A percentile compares a stretch with the other conserved stretches of the same genome.
Evolutionary conservation across 2,113 vertebrate species (phyloP).

Genomic region (Atrichornis clamosus): DNA sequence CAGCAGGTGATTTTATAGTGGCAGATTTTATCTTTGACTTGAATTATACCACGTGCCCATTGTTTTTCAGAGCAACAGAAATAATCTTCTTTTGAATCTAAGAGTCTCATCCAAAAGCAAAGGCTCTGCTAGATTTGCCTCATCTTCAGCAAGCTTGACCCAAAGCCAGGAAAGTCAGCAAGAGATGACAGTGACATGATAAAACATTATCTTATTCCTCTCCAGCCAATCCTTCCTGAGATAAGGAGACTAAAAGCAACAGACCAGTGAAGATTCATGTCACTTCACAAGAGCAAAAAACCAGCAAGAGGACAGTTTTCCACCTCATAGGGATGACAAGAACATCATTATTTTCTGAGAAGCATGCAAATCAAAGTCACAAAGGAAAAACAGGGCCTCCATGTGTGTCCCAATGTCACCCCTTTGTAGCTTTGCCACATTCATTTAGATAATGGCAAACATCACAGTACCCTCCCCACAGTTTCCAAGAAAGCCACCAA

Average conservation of each 20-base stretch:
- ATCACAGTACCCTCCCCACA: not conserved
- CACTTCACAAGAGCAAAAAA: not conserved
- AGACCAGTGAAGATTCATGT: not conserved
- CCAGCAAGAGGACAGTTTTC: not conserved
- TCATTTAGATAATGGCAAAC: not conserved
- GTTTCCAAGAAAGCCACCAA: not conserved
- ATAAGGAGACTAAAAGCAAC: not conserved
- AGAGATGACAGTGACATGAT: not conserved
- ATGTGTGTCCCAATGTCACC: not conserved
- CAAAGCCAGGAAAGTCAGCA: not conserved
- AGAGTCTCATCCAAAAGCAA: not conserved
- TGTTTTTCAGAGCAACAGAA: not conserved
- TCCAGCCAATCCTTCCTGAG: not conserved
- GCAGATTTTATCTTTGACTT: not conserved
- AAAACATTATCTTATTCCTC: not conserved
- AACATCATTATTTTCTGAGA: not conserved
- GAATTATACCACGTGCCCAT: not conserved
- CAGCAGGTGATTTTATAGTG: not conserved
- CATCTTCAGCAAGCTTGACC: not conserved
- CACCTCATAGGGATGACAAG: not conserved
- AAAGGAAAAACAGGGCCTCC: not conserved
- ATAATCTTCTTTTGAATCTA: not conserved
- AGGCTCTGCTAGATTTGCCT: not conserved
- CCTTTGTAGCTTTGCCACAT: not conserved
- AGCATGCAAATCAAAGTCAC: not conserved